A percentile compares a stretch with the other conserved stretches of the same genome.
These are phyloP conservation scores for Drosophila merina DNA, from an alignment of 2,888 invertebrate species.

Conservation along the genomic window DNA sequence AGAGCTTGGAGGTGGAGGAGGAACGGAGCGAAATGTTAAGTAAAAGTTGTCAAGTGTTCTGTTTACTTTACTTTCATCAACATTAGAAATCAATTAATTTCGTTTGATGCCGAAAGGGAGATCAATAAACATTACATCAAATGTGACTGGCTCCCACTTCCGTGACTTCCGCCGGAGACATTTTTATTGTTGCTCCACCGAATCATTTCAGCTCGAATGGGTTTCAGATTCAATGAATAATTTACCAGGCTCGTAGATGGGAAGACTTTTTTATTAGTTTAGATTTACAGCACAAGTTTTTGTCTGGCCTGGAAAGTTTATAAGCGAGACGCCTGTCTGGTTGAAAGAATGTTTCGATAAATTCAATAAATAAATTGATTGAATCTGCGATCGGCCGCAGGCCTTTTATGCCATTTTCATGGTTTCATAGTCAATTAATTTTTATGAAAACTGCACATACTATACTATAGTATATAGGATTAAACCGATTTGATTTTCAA, in stretches of 20 bases:
- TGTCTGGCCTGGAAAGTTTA: conserved; percentile 1
- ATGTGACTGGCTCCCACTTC: conserved; percentile 7
- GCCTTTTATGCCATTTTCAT: conserved; percentile 7
- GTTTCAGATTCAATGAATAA: conserved; percentile 53
- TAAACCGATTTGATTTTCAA: conserved; percentile 3
- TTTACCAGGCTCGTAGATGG: conserved; percentile 27
- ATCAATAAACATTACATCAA: conserved; percentile 42
- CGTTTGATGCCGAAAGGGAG: conserved; percentile 25
- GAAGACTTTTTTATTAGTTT: conserved; percentile 21
- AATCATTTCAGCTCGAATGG: conserved; percentile 24
- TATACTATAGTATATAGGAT: background rate
- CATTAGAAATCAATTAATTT: conserved; percentile 72
- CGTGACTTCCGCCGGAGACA: background rate
- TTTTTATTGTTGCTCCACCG: conserved; percentile 19
- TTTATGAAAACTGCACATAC: background rate
- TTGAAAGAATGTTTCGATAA: background rate
- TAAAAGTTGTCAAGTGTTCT: conserved; percentile 53
- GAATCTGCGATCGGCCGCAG: background rate
- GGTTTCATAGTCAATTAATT: conserved; percentile 19
- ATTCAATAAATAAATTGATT: conserved; percentile 1
- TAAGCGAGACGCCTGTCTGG: conserved; percentile 1
- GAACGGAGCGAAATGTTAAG: conserved; percentile 4
- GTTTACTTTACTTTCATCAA: conserved; percentile 53
- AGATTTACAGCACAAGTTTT: conserved; percentile 4
- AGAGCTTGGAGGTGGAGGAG: background rate